Base-by-base conservation (phyloP, 2,888 invertebrate genomes). In the Bruchidius siliquastri region DNA sequence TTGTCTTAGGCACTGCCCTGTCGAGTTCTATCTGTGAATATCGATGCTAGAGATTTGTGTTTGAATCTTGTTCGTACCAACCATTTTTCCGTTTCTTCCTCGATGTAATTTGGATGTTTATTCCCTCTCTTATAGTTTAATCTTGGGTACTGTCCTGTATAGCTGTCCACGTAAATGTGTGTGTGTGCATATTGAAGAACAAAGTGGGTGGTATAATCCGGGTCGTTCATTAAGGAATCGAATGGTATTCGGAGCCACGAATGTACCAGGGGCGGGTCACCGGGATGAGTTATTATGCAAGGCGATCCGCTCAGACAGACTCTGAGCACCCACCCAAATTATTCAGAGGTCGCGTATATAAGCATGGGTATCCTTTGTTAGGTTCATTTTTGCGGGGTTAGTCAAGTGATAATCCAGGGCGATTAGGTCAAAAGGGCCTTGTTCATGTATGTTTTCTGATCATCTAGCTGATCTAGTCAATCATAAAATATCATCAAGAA, bases 141-240 rank as follows among this genome's bases (percentile, higher is more conserved):
- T 49, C 18, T 13, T 18, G 13, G 49, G 18, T 49, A 49, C 49
- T 49, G 49, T 13, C 49, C 49, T 49, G 49, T 49, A 3, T 13
- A 1, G 49, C 8, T 49, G 13, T 1, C 6, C 13, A 49, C 49
- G 49, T 49, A 49, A 49, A 49, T 49, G 49, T 49, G 49, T 49
- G 49, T 49, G 20, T 21, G 70, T 72, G 68, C 70, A 75, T 49
- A 70, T 68, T 71, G 71, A 74, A 75, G 76, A 76, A 74, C 75
- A 75, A 75, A 75, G 77, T 77, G 77, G 77, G 77, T 77, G 77
- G 77, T 71, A 75, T 74, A 49, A 49, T 49, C 49, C 49, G 49
- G 49, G 49, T 49, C 49, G 49, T 49, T 49, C 49, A 49, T 49
- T 49, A 49, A 49, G 49, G 49, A 49, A 49, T 49, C 49, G 49